Evolutionary conservation across 2,888 invertebrate species (phyloP).

Genomic region (Pandemis corylana): DNA sequence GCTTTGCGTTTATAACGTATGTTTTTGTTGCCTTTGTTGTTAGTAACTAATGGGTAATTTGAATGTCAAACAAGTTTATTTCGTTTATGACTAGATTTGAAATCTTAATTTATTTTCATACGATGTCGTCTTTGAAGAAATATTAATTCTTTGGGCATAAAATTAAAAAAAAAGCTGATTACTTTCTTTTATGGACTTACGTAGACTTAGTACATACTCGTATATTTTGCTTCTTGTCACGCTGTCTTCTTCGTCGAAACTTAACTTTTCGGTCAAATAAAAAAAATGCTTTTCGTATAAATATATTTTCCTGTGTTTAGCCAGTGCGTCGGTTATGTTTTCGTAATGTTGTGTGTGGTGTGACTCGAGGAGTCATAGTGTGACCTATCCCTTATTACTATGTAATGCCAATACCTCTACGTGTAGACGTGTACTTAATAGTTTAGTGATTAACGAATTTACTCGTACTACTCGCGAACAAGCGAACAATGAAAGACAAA

Average conservation of each 20-base stretch:
- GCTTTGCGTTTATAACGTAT: constrained; percentile 48
- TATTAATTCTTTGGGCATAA: not conserved
- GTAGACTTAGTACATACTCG: not conserved
- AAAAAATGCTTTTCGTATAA: not conserved
- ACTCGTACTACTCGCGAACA: constrained; percentile 78
- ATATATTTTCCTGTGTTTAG: not conserved
- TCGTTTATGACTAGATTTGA: not conserved
- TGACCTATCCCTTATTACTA: constrained; percentile 32
- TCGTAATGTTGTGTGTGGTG: constrained; percentile 20
- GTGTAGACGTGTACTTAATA: constrained; percentile 69
- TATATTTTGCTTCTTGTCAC: not conserved
- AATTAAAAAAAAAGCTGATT: not conserved
- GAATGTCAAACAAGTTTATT: constrained; percentile 1
- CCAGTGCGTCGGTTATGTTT: constrained; percentile 21
- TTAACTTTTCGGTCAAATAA: not conserved
- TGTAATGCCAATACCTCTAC: constrained; percentile 66
- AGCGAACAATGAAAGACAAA: constrained; percentile 85
- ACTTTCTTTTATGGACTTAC: not conserved
- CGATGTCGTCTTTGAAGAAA: not conserved
- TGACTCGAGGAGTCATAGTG: constrained; percentile 26
- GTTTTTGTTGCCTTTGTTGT: constrained; percentile 32
- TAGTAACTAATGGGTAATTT: constrained; percentile 15
- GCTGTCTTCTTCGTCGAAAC: not conserved
- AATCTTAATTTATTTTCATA: not conserved
- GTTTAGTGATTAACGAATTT: constrained; percentile 81